These are phyloP conservation scores for Karalla daura DNA, from an alignment of 2,797 vertebrate genomes.

Conservation along the genomic window DNA sequence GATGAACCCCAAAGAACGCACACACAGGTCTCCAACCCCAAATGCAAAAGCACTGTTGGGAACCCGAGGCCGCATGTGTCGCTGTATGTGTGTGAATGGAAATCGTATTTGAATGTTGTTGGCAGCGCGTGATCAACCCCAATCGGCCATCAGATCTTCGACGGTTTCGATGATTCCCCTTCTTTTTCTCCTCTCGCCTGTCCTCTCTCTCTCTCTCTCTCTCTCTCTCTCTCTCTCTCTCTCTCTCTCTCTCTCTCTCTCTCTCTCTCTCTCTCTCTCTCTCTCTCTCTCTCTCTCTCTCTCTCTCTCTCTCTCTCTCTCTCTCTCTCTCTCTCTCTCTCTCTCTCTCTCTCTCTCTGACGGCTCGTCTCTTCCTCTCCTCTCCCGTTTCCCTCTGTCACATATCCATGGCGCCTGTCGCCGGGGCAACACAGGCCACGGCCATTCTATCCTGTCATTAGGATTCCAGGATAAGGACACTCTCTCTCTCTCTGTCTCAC, in stretches of 20 bases:
- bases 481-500: conserved; percentile 6
- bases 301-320: neutral
- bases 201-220: conserved; percentile 5
- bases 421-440: conserved; percentile 77
- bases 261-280: conserved; percentile 59
- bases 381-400: conserved; percentile 69
- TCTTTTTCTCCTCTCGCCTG: neutral
- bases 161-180: neutral
- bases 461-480: conserved; percentile 74
- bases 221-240: conserved; percentile 9
- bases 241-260: conserved; percentile 60
- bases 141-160: too few relatives aligned
- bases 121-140: neutral
- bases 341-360: conserved; percentile 7
- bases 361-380: conserved; percentile 52
- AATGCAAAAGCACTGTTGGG: conserved; percentile 28
- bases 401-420: conserved; percentile 83
- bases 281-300: conserved; percentile 51
- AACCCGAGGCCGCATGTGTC: neutral
- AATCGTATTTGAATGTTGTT: conserved; percentile 75
- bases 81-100: conserved; percentile 56
- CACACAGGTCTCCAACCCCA: neutral
- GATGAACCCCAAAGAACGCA: too few relatives aligned
- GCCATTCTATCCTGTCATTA: conserved; percentile 86
- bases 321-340: neutral